phyloP scores from a whole-genome alignment of 2,797 vertebrate genomes.

The Oreochromis mossambicus region DNA sequence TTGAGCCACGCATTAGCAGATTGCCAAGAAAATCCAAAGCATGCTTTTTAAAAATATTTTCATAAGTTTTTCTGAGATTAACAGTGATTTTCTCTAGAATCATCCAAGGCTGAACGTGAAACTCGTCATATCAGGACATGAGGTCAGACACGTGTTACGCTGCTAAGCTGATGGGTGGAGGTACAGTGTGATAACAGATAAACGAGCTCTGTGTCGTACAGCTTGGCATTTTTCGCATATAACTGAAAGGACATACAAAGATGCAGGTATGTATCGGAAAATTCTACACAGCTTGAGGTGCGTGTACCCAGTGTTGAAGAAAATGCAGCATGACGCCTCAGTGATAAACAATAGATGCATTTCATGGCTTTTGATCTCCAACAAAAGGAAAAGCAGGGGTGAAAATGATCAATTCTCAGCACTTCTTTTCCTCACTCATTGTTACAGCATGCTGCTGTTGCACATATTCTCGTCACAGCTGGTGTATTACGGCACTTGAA shows the following conservation, averaged over 20 bases:
- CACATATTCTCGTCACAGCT: neutral
- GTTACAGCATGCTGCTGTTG: neutral
- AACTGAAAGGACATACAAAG: neutral
- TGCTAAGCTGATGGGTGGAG: constrained; percentile 42
- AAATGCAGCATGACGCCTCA: neutral
- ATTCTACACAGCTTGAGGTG: neutral
- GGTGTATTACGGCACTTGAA: neutral
- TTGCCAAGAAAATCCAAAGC: neutral
- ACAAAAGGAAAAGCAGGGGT: neutral
- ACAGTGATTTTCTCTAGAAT: neutral
- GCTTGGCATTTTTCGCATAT: neutral
- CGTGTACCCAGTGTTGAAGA: neutral
- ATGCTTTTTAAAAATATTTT: neutral
- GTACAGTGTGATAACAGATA: constrained; percentile 36
- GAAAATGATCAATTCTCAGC: neutral
- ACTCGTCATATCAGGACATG: neutral
- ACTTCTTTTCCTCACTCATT: neutral
- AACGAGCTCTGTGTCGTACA: neutral
- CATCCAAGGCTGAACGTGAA: neutral
- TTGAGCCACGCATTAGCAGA: neutral
- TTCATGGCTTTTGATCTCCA: neutral
- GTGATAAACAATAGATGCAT: neutral
- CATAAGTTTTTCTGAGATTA: neutral
- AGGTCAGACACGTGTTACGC: neutral
- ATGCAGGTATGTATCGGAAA: constrained; percentile 14